Conservation (phyloP, 2,113 vertebrate genomes). For the Tachuris rubrigastra region DNA sequence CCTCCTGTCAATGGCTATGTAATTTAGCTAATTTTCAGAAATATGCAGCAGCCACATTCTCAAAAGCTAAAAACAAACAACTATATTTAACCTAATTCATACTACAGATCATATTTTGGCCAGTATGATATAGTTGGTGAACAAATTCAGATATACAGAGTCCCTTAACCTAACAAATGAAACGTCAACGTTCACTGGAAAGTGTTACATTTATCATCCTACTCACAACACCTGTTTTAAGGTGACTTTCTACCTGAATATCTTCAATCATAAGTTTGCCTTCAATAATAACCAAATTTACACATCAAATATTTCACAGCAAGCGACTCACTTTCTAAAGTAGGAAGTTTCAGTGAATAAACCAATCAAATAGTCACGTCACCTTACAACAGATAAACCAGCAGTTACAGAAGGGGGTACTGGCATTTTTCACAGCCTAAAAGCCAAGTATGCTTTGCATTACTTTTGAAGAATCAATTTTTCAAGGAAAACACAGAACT, state of each 20-base stretch:
- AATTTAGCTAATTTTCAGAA: conserved; percentile 91
- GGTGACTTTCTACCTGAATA: conserved; percentile 87
- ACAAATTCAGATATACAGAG: conserved; percentile 85
- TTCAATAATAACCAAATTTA: conserved; percentile 82
- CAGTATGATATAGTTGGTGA: conserved; percentile 90
- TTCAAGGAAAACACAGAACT: conserved; percentile 74
- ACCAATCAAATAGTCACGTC: conserved; percentile 86
- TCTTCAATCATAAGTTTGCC: conserved; percentile 83
- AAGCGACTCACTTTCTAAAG: conserved; percentile 84
- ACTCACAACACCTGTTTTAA: conserved; percentile 87
- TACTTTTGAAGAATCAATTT: conserved; percentile 74
- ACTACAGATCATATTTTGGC: conserved; percentile 86
- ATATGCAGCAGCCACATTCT: conserved; percentile 91
- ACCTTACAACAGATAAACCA: conserved; percentile 94
- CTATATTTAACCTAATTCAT: conserved; percentile 90
- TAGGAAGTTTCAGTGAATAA: conserved; percentile 82
- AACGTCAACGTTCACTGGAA: conserved; percentile 77
- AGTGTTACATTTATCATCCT: conserved; percentile 77
- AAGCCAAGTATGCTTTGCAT: conserved; percentile 78
- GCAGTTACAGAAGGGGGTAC: conserved; percentile 58
- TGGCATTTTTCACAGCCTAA: conserved; percentile 74
- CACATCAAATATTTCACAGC: conserved; percentile 85
- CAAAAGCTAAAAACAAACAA: conserved; percentile 86
- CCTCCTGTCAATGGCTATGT: conserved; percentile 90
- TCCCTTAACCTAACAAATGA: conserved; percentile 80